A percentile compares a stretch with the other conserved stretches of the same genome.
These are phyloP conservation scores for Pluvialis apricaria DNA, from an alignment of 2,113 vertebrate genomes.

Conservation along the genomic window DNA sequence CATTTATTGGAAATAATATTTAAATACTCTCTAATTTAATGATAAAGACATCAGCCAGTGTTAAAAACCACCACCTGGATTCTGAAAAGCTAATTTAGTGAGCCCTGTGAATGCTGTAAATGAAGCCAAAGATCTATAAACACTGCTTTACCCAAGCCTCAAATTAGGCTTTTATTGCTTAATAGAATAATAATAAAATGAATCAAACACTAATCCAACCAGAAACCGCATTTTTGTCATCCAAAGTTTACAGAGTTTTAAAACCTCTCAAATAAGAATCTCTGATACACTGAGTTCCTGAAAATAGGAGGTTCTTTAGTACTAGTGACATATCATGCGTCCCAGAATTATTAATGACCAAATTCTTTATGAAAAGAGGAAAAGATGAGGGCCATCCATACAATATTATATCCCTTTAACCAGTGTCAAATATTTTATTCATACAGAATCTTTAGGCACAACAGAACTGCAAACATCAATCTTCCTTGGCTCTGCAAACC, in stretches of 20 bases:
- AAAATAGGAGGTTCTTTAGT: not conserved
- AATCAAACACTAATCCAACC: not conserved
- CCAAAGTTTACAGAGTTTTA: not conserved
- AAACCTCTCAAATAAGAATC: not conserved
- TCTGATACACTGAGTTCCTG: not conserved
- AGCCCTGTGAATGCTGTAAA: not conserved
- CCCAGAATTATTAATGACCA: not conserved
- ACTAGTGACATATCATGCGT: not conserved
- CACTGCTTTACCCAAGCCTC: not conserved
- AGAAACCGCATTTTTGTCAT: not conserved
- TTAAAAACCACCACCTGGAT: not conserved
- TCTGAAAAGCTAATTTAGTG: not conserved
- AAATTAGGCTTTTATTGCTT: not conserved
- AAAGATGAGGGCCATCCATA: not conserved
- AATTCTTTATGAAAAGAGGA: not conserved
- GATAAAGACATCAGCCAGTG: not conserved
- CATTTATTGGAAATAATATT: not conserved
- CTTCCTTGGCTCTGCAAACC: not conserved
- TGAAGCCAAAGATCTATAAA: not conserved
- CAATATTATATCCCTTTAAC: not conserved
- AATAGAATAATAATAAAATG: not conserved
- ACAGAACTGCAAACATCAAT: not conserved
- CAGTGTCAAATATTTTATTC: slow-evolving; percentile 2
- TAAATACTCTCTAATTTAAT: not conserved
- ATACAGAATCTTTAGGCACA: not conserved